A percentile compares a stretch with the other conserved stretches of the same genome.
These are phyloP conservation scores for Portunus trituberculatus DNA, from an alignment of 1,140 invertebrate genomes.

Conservation along the genomic window DNA sequence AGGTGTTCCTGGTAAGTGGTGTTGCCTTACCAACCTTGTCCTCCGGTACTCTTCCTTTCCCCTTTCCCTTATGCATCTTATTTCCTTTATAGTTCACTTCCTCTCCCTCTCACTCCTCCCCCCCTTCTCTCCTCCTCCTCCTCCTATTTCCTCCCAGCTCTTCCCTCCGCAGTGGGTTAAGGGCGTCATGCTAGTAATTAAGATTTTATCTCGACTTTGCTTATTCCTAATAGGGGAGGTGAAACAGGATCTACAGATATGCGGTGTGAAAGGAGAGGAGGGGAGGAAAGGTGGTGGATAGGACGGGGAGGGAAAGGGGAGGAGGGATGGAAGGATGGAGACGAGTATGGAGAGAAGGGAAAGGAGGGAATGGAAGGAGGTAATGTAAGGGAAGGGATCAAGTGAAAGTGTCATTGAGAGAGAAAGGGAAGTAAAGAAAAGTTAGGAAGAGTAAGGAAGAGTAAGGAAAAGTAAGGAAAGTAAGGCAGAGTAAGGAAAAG, in stretches of 20 bases:
- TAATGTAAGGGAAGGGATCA: background rate
- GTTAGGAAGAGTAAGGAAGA: too few relatives aligned
- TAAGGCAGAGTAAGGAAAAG: background rate
- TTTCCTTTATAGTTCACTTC: background rate
- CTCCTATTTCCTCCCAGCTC: background rate
- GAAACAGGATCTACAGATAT: background rate
- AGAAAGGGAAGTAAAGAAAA: background rate
- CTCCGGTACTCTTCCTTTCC: background rate
- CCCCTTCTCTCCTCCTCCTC: background rate
- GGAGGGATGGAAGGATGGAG: background rate
- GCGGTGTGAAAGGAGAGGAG: background rate
- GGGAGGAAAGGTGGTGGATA: background rate
- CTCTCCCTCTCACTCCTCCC: background rate
- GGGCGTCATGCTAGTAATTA: slow-evolving; percentile 21
- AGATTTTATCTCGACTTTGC: background rate
- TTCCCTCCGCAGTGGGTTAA: background rate
- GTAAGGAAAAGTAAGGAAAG: background rate
- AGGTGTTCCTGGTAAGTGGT: background rate
- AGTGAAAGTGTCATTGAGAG: background rate
- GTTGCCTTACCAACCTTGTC: background rate
- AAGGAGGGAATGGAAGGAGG: background rate
- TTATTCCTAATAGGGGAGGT: background rate
- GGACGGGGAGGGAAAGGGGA: background rate
- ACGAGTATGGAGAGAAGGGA: background rate
- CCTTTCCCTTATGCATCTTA: background rate